A percentile compares a stretch with the other conserved stretches of the same genome.
Conservation (phyloP, 2,113 vertebrate genomes). For the Pelvicachromis taeniatus region DNA sequence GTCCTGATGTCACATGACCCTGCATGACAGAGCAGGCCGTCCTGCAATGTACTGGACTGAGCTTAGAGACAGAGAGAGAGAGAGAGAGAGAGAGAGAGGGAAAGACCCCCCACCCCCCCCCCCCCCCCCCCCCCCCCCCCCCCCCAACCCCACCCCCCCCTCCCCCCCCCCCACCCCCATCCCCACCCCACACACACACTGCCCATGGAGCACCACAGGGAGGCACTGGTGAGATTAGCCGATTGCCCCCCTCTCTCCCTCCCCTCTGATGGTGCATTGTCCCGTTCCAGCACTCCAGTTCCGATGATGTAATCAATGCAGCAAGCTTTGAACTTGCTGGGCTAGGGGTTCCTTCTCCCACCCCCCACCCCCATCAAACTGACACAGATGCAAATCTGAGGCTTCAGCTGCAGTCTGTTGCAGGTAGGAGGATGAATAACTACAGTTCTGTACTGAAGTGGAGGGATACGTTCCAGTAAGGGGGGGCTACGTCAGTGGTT, state of each 20-base stretch:
- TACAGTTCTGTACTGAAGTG: neutral
- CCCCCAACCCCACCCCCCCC: neutral
- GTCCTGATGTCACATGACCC: constrained; percentile 51
- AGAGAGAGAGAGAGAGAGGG: too few species aligned
- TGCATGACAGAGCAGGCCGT: constrained; percentile 13
- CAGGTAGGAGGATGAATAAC: constrained; percentile 20
- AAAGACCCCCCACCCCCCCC: neutral
- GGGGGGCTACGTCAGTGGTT: neutral
- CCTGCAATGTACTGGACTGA: constrained; percentile 22
- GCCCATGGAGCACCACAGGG: constrained; percentile 26
- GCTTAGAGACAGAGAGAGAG: constrained; percentile 24
- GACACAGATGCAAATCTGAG: constrained; percentile 25
- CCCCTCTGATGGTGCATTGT: constrained; percentile 75
- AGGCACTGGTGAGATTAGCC: constrained; percentile 46
- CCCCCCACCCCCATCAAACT: neutral
- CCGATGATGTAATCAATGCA: constrained; percentile 83
- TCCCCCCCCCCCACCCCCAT: neutral
- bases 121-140: neutral
- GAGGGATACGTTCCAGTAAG: constrained; percentile 4
- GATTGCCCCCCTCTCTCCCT: neutral
- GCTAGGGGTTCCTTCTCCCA: constrained; percentile 49
- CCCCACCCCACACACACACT: neutral
- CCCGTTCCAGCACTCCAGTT: constrained; percentile 73
- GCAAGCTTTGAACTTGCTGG: constrained; percentile 79
- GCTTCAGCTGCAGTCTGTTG: constrained; percentile 30